Evolutionary conservation across 2,113 vertebrate genomes (phyloP).

Genomic region (Alosa alosa): DNA sequence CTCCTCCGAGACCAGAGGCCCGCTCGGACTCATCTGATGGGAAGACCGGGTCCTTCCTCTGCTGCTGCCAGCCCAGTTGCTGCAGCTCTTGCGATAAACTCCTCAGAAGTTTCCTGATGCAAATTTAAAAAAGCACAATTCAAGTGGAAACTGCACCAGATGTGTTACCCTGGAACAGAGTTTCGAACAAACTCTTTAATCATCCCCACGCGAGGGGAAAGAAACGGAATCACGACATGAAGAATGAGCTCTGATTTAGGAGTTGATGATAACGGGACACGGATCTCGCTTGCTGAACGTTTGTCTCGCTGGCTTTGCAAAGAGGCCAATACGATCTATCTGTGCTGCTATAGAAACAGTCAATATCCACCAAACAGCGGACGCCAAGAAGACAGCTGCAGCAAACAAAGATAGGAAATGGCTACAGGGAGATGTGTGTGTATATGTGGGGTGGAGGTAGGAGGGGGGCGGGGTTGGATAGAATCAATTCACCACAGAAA

Average conservation of each 20-base stretch:
- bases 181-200: slow-evolving; percentile 6
- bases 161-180: not conserved
- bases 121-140: not conserved
- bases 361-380: slow-evolving; percentile 16
- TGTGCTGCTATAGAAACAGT: slow-evolving; percentile 4
- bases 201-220: not conserved
- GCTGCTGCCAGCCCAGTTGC: not conserved
- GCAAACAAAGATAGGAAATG: slow-evolving; percentile 13
- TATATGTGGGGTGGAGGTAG: not conserved
- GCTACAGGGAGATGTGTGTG: not conserved
- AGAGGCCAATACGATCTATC: not conserved
- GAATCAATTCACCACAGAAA: slow-evolving; percentile 24
- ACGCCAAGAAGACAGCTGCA: slow-evolving; percentile 17
- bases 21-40: not conserved
- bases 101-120: not conserved
- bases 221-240: not conserved
- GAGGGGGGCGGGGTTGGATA: not conserved
- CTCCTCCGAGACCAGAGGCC: not conserved
- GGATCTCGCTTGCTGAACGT: not conserved
- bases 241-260: not conserved
- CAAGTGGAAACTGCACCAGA: not conserved
- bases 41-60: not conserved
- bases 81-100: not conserved
- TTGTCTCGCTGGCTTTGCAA: not conserved
- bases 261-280: not conserved